Evolutionary conservation across 2,797 vertebrate species (phyloP), one percentile per base, ranked within the genome.

Genomic region (Tangara arthus): DNA sequence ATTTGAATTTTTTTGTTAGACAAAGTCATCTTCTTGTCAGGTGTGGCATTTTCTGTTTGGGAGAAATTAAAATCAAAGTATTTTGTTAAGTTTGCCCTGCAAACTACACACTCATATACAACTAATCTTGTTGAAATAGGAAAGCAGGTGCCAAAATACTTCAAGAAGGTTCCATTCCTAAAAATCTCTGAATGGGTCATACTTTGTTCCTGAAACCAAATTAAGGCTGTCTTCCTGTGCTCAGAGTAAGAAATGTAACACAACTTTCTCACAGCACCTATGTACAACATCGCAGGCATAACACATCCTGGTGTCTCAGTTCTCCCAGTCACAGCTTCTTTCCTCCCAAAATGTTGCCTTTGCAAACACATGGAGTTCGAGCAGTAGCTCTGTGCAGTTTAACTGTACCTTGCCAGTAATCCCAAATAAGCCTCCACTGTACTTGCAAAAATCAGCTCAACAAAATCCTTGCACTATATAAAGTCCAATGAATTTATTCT

Each of bases 221-320:
- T 39, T 23, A 65, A 75, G 27, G 37, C 11, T 82, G 32, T 15
- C 14, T 41, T 82, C 15, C 16, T 2, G 6, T 16, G 16, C 52
- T 49, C 8, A 52, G 12, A 4, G 27, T 53, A 23, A 66, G 30
- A 8, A 70, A 65, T 0, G 5, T 12, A 57, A 50, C 17, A 32
- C 30, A 66, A 2, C 17, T 46, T 63, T 59, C 28, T 32, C 64
- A n/a, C 15, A 68, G 53, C 47, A 52, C 11, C 32, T 28, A 15
- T 0, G 4, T 20, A 39, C 61, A 34, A 22, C 20, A 71, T 8
- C 6, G 3, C 21, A 81, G 70, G 34, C 39, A 63, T 32, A 41
- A 55, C 6, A 53, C 0, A 28, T 0, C 24, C 3, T 27, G 14
- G 9, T 1, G 4, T 27, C 65, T n/a, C 52, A 28, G n/a, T 16